These are phyloP conservation scores for Drosophila murphyi DNA, from an alignment of 1,140 invertebrate genomes.

Conservation along the genomic window DNA sequence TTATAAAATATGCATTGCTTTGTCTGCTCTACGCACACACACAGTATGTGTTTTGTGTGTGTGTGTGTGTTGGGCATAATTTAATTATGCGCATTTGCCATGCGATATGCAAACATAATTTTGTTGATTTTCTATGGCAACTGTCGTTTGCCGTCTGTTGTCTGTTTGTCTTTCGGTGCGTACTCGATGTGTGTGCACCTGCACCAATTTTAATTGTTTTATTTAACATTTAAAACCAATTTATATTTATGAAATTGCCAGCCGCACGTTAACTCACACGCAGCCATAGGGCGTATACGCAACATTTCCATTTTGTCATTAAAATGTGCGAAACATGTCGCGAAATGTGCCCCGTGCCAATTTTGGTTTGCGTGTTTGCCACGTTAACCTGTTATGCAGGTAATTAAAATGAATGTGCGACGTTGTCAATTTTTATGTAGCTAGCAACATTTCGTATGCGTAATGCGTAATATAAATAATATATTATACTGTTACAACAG, in stretches of 20 bases:
- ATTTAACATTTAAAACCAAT: constrained; percentile 80
- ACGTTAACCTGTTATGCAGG: constrained; percentile 62
- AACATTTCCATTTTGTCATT: constrained; percentile 70
- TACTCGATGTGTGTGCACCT: neutral
- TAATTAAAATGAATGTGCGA: constrained; percentile 71
- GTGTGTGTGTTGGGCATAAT: constrained; percentile 25
- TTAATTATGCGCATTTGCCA: constrained; percentile 37
- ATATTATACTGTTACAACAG: constrained; percentile 54
- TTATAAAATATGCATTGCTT: neutral
- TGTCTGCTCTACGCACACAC: neutral
- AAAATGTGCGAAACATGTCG: constrained; percentile 54
- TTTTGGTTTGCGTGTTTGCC: constrained; percentile 46
- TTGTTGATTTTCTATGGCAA: constrained; percentile 41
- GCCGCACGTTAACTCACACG: constrained; percentile 5
- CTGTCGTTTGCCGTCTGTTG: neutral
- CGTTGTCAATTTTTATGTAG: constrained; percentile 66
- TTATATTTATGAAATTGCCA: constrained; percentile 79
- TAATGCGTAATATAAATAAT: constrained; percentile 77
- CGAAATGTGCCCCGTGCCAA: constrained; percentile 53
- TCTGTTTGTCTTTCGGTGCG: neutral
- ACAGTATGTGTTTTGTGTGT: neutral
- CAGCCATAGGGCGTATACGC: constrained; percentile 57
- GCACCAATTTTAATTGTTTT: constrained; percentile 69
- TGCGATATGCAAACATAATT: constrained; percentile 47
- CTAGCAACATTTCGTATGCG: constrained; percentile 48